These are phyloP conservation scores for Ochropleura plecta DNA, from an alignment of 2,888 invertebrate species.

Conservation along the genomic window DNA sequence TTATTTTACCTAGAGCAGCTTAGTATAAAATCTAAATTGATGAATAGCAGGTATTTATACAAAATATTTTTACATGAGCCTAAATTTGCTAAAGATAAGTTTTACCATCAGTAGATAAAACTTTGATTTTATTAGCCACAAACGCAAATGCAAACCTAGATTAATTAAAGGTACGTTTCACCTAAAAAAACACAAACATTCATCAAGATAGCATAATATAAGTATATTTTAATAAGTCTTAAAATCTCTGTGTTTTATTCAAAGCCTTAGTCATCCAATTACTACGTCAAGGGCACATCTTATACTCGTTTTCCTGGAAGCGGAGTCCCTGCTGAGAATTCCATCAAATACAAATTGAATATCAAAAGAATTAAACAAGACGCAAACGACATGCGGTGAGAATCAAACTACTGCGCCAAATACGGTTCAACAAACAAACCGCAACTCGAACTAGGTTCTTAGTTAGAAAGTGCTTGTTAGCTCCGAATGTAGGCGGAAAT, in stretches of 20 bases:
- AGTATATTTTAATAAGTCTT: not conserved
- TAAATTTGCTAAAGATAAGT: too few relatives aligned
- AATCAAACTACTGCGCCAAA: conserved; percentile 6
- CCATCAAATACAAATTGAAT: not conserved
- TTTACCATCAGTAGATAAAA: too few relatives aligned
- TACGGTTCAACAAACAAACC: not conserved
- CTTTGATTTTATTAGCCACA: too few relatives aligned
- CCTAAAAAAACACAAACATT: not conserved
- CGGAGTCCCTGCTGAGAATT: not conserved
- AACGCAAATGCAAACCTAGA: not conserved
- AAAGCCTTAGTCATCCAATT: not conserved
- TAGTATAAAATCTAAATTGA: too few relatives aligned
- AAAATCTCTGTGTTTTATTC: too few relatives aligned
- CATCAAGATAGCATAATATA: not conserved
- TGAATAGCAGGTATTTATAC: too few relatives aligned
- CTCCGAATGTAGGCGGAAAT: not conserved
- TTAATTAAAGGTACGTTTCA: not conserved
- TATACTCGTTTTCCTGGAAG: not conserved
- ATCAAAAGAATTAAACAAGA: conserved; percentile 2
- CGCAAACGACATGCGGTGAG: conserved; percentile 9
- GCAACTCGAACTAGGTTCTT: not conserved
- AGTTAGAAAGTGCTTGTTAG: not conserved
- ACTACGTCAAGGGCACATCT: not conserved
- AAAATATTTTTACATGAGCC: too few relatives aligned
- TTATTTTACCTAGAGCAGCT: too few relatives aligned